Evolutionary conservation across 1,140 invertebrate species (phyloP), one percentile per base, ranked within the genome.

Genomic region (Zaprionus davidi): DNA sequence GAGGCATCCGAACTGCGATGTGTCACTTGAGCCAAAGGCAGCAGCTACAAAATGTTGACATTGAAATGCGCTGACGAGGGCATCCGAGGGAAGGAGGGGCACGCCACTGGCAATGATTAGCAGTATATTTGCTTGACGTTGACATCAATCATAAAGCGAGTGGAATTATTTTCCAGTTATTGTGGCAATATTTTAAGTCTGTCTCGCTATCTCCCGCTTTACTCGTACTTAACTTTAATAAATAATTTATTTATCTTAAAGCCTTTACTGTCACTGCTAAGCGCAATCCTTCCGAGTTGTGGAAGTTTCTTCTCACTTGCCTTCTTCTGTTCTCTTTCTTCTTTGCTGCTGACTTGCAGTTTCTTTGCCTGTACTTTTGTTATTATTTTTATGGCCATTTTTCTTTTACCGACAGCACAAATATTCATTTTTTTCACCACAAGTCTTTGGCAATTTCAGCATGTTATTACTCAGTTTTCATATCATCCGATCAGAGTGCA

Each of bases 101-200:
- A 41, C 17, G 57, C 67, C 62, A 12, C 36, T 41, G 70, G 28
- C 55, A 51, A 64, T 68, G 81, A 83, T 83, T 73, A 79, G 77
- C 83, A 74, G 72, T 75, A 80, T 74, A 64, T 80, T 78, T 69
- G 62, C 71, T 63, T 87, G 84, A 83, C 84, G 83, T 68, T 83
- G 78, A 87, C 83, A 84, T 68, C 74, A 49, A 66, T 58, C 49
- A 64, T 53, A 59, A 64, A 41, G 11, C 34, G 13, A 53, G 17
- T 24, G 67, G 31, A 36, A 51, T 41, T 49, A 70, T 34, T 63
- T 63, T 63, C 53, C 71, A 69, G 51, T 34, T 66, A 62, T 62
- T 62, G 26, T 31, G 55, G 58, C 67, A 69, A 68, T 55, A 46
- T 74, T 49, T 38, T 36, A 70, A 41, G 41, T 75, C 41, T 44